These are phyloP conservation scores for Gymnocheta viridis DNA, from an alignment of 2,888 invertebrate genomes.

Conservation along the genomic window DNA sequence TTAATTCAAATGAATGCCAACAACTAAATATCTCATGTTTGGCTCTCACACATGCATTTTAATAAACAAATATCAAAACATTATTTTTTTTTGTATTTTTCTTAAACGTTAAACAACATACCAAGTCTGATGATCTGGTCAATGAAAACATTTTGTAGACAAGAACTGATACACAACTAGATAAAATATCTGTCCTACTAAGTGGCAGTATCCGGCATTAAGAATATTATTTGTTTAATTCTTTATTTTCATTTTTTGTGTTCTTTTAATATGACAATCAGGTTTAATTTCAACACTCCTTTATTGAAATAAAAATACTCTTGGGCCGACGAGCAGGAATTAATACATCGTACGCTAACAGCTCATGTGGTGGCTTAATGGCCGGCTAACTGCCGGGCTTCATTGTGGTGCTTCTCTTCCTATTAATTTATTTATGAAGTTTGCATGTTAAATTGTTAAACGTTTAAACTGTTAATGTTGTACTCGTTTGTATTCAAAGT, in stretches of 20 bases:
- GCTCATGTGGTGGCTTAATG: not conserved
- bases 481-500: not conserved
- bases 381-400: not conserved
- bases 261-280: constrained; percentile 40
- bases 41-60: not conserved
- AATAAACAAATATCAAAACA: constrained; percentile 6
- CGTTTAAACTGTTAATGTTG: not conserved
- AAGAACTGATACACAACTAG: constrained; percentile 9
- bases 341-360: not conserved
- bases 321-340: constrained; percentile 3
- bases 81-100: not conserved
- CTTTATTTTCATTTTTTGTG: not conserved
- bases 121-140: constrained; percentile 23
- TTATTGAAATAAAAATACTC: constrained; percentile 43
- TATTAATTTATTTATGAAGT: constrained; percentile 44
- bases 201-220: constrained; percentile 60
- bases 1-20: constrained; percentile 13
- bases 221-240: constrained; percentile 45
- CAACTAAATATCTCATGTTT: constrained; percentile 17
- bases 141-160: constrained; percentile 39
- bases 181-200: constrained; percentile 64
- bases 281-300: constrained; percentile 65
- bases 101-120: not conserved
- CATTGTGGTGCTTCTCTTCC: not conserved
- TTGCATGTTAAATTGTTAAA: constrained; percentile 53